Percentiles rank a stretch among this genome's conserved stretches.
Conservation (phyloP, 2,113 vertebrate genomes). For the Syngnathus scovelli region DNA sequence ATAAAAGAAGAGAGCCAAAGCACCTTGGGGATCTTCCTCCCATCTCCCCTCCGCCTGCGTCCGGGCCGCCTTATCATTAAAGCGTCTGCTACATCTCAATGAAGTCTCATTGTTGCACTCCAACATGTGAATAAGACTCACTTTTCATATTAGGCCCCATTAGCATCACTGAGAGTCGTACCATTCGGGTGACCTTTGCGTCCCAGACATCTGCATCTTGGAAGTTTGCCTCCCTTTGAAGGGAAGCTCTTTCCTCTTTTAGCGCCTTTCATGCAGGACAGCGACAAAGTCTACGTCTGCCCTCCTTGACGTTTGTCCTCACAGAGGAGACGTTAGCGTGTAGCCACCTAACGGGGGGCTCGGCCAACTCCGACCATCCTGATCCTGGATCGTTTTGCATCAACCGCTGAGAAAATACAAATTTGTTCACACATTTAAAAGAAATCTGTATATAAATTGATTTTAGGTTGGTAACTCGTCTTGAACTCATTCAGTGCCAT, state of each 20-base stretch:
- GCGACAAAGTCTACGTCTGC: not conserved
- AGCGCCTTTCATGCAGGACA: constrained; percentile 3
- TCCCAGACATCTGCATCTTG: constrained; percentile 35
- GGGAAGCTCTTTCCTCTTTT: constrained; percentile 28
- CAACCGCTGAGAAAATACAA: too few relatives aligned
- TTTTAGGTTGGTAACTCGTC: not conserved
- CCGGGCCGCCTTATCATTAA: constrained; percentile 68
- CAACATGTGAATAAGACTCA: constrained; percentile 62
- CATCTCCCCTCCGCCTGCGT: constrained; percentile 8
- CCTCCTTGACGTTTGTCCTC: constrained; percentile 22
- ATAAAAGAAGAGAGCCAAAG: constrained; percentile 72
- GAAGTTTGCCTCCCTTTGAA: constrained; percentile 36
- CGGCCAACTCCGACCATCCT: not conserved
- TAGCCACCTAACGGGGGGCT: not conserved
- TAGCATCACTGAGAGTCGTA: constrained; percentile 62
- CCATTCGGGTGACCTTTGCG: constrained; percentile 47
- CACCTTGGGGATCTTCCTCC: constrained; percentile 57
- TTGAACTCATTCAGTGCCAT: not conserved
- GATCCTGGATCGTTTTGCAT: not conserved
- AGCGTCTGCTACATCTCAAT: constrained; percentile 60
- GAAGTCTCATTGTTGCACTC: constrained; percentile 58
- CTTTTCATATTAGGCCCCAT: constrained; percentile 65
- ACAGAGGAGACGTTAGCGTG: not conserved
- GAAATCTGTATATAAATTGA: not conserved
- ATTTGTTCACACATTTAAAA: too few relatives aligned